Conservation (phyloP, 2,797 vertebrate genomes). For the Clarias pachynema region DNA sequence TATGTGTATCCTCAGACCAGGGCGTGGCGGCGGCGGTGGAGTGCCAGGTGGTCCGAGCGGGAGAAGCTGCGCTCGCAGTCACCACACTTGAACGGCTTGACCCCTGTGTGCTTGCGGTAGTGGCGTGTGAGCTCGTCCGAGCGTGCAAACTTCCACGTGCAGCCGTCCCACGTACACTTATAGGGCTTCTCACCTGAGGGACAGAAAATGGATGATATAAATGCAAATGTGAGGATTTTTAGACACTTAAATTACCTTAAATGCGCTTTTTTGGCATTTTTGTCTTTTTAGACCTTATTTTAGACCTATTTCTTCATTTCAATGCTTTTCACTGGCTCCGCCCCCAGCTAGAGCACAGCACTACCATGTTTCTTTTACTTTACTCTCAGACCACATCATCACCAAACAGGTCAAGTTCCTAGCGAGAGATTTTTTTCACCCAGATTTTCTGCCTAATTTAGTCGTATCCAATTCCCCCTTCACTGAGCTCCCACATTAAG, state of each 20-base stretch:
- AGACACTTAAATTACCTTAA: no score
- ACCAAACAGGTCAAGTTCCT: not conserved
- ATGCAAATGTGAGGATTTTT: not conserved
- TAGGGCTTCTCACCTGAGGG: conserved; percentile 85
- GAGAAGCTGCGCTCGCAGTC: conserved; percentile 91
- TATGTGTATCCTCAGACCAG: conserved; percentile 75
- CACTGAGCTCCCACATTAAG: no score
- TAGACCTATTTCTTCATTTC: not conserved
- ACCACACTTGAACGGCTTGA: conserved; percentile 89
- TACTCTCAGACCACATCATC: not conserved
- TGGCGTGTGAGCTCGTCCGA: conserved; percentile 89
- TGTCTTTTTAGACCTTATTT: not conserved
- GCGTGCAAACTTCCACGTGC: conserved; percentile 89
- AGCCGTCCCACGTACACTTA: conserved; percentile 90
- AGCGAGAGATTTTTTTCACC: no score
- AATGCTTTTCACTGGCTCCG: not conserved
- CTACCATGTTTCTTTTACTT: not conserved
- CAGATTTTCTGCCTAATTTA: no score
- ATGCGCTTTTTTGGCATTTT: not conserved
- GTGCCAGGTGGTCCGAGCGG: conserved; percentile 86
- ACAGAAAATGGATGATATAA: not conserved
- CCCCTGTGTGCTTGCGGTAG: conserved; percentile 89
- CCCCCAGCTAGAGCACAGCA: not conserved
- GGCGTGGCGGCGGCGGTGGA: conserved; percentile 86
- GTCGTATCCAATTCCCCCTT: no score